Evolutionary conservation across 2,888 invertebrate species (phyloP), one percentile per base, ranked within the genome.

Genomic region (Yponomeuta sedellus): DNA sequence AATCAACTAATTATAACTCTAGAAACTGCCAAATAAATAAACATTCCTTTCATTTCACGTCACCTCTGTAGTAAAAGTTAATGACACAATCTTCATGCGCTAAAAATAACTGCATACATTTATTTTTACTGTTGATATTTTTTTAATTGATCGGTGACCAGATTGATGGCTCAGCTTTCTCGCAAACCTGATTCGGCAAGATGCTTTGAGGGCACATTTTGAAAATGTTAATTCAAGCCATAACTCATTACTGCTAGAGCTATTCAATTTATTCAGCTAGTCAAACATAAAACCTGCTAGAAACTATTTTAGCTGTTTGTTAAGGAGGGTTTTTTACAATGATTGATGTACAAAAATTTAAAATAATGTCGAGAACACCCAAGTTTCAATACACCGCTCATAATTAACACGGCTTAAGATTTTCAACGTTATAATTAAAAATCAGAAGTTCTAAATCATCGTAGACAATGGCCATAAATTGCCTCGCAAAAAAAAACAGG

Each of bases 101-200:
- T 0, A 16, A 52, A n/a, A 16, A 52, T 52, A 12, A 52, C 16
- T 52, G 34, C 34, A 6, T 16, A 16, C 12, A 52, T 12, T 52
- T 16, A 10, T 52, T 16, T 52, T 52, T 52, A 16, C 44, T 12
- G 44, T 52, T 16, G 12, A 52, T 52, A 52, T 52, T 52, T n/a
- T n/a, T n/a, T 52, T 52, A 52, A 52, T 52, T 16, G 44, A 52
- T 52, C 44, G 44, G 44, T 52, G 44, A 52, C 44, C 44, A 52
- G 12, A 52, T 52, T 52, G 34, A 34, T 34, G 34, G 34, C 8
- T 34, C 34, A 34, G 34, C 34, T 34, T 34, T 34, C 34, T 34
- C 10, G 34, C 34, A 34, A 34, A 34, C 34, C 5, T 34, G 34
- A 5, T 34, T 34, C 34, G 34, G 34, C 34, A 34, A 34, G 10